Conservation (phyloP, 30 jellyfish, hydroid and myxozoan species). For the Nemopilema nomurai region DNA sequence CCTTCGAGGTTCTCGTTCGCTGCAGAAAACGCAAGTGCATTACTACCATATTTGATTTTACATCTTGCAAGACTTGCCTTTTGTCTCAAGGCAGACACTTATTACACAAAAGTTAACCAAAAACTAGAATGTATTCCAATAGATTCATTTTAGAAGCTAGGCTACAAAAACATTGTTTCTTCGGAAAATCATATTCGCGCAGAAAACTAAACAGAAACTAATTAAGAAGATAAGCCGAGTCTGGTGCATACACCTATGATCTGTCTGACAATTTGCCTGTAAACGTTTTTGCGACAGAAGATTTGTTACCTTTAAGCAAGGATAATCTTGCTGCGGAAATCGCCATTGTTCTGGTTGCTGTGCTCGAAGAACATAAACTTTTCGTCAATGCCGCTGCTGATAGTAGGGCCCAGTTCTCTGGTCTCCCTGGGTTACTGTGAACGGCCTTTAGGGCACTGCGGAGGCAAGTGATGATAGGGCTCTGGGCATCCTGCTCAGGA, state of each 20-base stretch:
- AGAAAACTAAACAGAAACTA: too few relatives aligned
- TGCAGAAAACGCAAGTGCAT: background rate
- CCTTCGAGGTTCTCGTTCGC: conserved; percentile 51
- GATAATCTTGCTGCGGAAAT: conserved; percentile 53
- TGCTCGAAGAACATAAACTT: conserved; percentile 5
- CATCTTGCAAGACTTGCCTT: too few relatives aligned
- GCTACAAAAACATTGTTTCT: too few relatives aligned
- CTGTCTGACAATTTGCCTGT: background rate
- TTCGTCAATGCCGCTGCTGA: conserved; percentile 62
- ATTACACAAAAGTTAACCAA: too few relatives aligned
- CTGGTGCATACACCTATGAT: too few relatives aligned
- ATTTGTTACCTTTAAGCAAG: conserved; percentile 41
- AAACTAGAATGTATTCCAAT: too few relatives aligned
- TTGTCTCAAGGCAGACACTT: too few relatives aligned
- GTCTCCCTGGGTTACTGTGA: conserved; percentile 72
- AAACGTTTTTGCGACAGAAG: background rate
- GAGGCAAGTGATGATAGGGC: conserved; percentile 15
- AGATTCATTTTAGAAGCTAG: too few relatives aligned
- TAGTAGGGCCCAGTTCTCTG: conserved; percentile 84
- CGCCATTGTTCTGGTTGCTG: conserved; percentile 20
- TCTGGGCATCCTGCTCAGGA: background rate
- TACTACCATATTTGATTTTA: too few relatives aligned
- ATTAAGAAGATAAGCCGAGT: too few relatives aligned
- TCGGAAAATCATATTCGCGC: too few relatives aligned
- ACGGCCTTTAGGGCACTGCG: conserved; percentile 73